A percentile compares a stretch with the other conserved stretches of the same genome.
phyloP scores from a whole-genome alignment of 2,797 vertebrate species.

The Thalassophryne amazonica region DNA sequence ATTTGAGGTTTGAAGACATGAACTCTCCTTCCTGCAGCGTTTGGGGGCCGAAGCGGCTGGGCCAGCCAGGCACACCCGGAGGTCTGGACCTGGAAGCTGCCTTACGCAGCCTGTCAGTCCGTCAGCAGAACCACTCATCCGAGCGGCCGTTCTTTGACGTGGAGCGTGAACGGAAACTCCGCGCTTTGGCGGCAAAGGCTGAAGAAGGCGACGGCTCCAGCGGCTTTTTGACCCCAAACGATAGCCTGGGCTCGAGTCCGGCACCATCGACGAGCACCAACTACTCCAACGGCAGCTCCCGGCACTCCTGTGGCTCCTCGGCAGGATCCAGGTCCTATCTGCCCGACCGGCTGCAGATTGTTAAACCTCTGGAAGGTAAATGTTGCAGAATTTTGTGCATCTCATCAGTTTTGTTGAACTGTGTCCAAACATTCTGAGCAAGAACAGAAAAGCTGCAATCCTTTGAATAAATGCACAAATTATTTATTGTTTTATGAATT shows the following conservation, averaged over 20 bases:
- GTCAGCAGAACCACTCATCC: conserved; percentile 78
- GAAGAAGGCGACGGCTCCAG: conserved; percentile 75
- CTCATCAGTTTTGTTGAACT: no score
- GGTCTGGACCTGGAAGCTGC: conserved; percentile 83
- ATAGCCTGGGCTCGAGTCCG: conserved; percentile 71
- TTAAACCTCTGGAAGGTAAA: conserved; percentile 89
- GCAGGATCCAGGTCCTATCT: conserved; percentile 81
- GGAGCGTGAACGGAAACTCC: conserved; percentile 78
- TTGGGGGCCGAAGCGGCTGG: conserved; percentile 67
- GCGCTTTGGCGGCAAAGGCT: conserved; percentile 64
- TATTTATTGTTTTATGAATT: no score
- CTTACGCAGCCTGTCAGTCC: conserved; percentile 78
- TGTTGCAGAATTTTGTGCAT: no score
- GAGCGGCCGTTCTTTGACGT: conserved; percentile 84
- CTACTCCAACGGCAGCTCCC: conserved; percentile 81
- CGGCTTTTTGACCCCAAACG: conserved; percentile 82
- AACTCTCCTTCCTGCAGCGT: conserved; percentile 7
- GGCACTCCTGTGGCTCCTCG: conserved; percentile 79
- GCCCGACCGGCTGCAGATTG: conserved; percentile 86
- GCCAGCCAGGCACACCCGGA: conserved; percentile 78
- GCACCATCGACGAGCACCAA: conserved; percentile 80
- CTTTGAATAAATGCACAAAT: no score
- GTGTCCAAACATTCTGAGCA: no score
- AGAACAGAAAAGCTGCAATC: no score
- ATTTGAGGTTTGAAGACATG: no score